phyloP scores from a whole-genome alignment of 2,888 invertebrate species.

The Diarsia rubi region DNA sequence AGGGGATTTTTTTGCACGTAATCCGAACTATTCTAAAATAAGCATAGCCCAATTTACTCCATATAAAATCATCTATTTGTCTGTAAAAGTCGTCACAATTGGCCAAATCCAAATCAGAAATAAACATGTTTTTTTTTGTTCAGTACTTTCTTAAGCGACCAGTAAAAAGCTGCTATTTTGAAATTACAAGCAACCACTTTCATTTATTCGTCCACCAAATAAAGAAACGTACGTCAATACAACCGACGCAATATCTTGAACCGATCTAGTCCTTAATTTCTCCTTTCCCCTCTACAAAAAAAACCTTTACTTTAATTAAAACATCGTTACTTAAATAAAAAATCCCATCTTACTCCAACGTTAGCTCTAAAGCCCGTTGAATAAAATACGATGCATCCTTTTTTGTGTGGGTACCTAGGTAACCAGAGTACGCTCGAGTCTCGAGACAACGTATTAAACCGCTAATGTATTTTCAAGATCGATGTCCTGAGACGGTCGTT shows the following conservation, averaged over 20 bases:
- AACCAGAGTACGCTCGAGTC: constrained; percentile 56
- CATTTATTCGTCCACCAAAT: no score
- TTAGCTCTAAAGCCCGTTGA: constrained; percentile 20
- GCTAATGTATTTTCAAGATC: constrained; percentile 72
- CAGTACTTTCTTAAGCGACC: no score
- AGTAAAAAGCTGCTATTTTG: no score
- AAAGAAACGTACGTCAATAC: neutral
- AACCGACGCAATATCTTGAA: neutral
- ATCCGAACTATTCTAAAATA: no score
- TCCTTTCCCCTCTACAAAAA: constrained; percentile 5
- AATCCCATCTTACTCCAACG: constrained; percentile 4
- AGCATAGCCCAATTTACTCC: neutral
- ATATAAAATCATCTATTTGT: neutral
- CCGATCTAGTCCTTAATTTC: neutral
- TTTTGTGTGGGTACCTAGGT: constrained; percentile 56
- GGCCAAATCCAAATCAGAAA: no score
- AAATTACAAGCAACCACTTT: no score
- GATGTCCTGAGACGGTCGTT: constrained; percentile 58
- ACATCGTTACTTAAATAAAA: neutral
- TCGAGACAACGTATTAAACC: constrained; percentile 61
- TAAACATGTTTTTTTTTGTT: no score
- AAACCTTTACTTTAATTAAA: constrained; percentile 10
- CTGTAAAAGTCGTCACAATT: neutral
- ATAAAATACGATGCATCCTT: constrained; percentile 43
- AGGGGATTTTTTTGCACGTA: no score